These are phyloP conservation scores for Troilus luridus DNA, from an alignment of 2,888 invertebrate genomes.

Conservation along the genomic window DNA sequence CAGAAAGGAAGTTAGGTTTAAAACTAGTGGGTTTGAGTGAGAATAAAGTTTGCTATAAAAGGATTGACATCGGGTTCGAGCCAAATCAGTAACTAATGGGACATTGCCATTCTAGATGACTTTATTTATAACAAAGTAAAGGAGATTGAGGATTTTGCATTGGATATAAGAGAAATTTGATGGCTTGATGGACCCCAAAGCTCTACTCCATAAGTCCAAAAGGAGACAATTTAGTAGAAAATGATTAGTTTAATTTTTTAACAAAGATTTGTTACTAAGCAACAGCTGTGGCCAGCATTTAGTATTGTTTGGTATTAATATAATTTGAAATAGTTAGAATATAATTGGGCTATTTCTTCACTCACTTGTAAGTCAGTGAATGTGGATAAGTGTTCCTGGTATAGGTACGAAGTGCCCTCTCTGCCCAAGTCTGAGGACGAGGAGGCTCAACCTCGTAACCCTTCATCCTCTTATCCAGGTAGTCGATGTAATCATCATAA, in stretches of 20 bases:
- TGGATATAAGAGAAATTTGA: too few relatives aligned
- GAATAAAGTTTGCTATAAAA: too few relatives aligned
- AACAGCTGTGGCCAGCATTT: neutral
- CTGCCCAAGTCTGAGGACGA: constrained; percentile 88
- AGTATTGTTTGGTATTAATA: neutral
- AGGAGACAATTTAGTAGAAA: neutral
- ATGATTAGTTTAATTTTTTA: neutral
- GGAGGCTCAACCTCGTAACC: constrained; percentile 80
- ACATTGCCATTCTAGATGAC: too few relatives aligned
- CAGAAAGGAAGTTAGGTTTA: too few relatives aligned
- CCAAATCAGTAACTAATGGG: too few relatives aligned
- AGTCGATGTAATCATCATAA: constrained; percentile 88
- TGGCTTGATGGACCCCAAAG: too few relatives aligned
- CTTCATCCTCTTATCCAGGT: constrained; percentile 81
- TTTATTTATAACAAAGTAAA: too few relatives aligned
- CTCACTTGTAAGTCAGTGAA: constrained; percentile 62
- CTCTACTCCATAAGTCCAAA: too few relatives aligned
- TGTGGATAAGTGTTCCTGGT: constrained; percentile 66
- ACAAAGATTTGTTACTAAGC: neutral
- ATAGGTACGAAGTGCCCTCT: constrained; percentile 83
- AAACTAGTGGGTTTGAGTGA: too few relatives aligned
- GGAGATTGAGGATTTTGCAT: too few relatives aligned
- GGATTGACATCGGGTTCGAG: too few relatives aligned
- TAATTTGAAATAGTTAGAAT: neutral
- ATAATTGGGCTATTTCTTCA: neutral